Conservation (phyloP, 2,797 vertebrate species). For the Acanthopagrus latus region DNA sequence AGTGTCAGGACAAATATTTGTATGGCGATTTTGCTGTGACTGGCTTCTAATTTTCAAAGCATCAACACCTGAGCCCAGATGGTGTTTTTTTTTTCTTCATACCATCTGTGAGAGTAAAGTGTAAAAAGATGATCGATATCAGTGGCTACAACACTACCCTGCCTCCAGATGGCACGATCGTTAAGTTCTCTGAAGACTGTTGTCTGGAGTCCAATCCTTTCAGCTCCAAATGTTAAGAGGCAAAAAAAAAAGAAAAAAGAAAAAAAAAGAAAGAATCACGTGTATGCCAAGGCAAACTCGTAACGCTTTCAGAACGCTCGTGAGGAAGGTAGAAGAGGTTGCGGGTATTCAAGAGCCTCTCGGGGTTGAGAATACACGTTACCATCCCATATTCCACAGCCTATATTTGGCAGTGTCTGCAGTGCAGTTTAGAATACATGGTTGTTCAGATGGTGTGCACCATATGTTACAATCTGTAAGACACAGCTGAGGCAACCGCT, state of each 20-base stretch:
- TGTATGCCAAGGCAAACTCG: constrained; percentile 32
- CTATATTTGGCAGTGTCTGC: constrained; percentile 60
- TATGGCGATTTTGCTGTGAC: constrained; percentile 36
- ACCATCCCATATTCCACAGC: constrained; percentile 51
- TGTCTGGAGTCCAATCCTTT: constrained; percentile 74
- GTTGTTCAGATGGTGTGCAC: constrained; percentile 52
- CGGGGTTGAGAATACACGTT: constrained; percentile 52
- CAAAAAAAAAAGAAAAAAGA: constrained; percentile 1
- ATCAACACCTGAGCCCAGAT: constrained; percentile 80
- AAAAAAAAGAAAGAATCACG: constrained; percentile 15
- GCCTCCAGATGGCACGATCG: constrained; percentile 83
- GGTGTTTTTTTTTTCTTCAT: constrained; percentile 45
- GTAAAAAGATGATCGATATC: constrained; percentile 83
- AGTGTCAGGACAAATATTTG: constrained; percentile 52
- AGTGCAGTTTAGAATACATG: constrained; percentile 45
- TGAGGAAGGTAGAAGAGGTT: constrained; percentile 38
- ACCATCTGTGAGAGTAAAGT: constrained; percentile 76
- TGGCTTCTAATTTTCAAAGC: constrained; percentile 65
- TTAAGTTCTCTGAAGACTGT: constrained; percentile 78
- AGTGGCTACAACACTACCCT: constrained; percentile 72
- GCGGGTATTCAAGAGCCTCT: constrained; percentile 43
- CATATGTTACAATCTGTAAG: constrained; percentile 61
- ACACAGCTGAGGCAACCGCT: constrained; percentile 39
- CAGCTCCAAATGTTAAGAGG: constrained; percentile 60
- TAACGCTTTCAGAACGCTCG: constrained; percentile 27